Evolutionary conservation across 2,113 vertebrate species (phyloP), one percentile per base, ranked within the genome.

Genomic region (Ploceus nigricollis): DNA sequence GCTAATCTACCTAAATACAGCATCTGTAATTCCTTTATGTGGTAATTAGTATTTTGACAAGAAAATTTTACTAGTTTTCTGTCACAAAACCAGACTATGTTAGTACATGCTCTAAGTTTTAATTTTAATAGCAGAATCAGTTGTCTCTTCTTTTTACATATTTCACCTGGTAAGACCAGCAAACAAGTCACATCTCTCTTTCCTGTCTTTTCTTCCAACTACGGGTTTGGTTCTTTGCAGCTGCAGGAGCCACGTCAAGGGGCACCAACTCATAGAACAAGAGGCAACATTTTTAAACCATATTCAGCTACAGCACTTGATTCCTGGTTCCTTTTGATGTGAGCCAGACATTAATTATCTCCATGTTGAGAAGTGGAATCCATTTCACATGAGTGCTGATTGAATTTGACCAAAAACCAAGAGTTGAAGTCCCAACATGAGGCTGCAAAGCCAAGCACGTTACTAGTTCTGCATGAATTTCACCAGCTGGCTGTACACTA

Each of bases 21-120:
- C 84, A 97, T 97, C 90, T 97, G 85, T 87, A 96, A 95, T 35
- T 94, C 77, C 83, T 97, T 96, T 96, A 93, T 94, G 58, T 96
- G 83, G 72, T 68, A 93, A 93, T 97, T 94, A 80, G 53, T 44
- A 69, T 88, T 96, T 87, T 87, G 84, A 93, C 81, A 94, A 92
- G 93, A 93, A 94, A 53, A 83, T 90, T 94, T 97, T 93, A 93
- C 82, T 91, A 33, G 14, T 94, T 95, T 95, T 97, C 77, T 96
- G 60, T 92, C 87, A 93, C 87, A 95, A 93, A 96, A 91, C 47
- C 69, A 94, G 70, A 76, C 14, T 65, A 21, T 83, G 31, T 37
- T 87, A 51, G 51, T 85, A 80, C 64, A 51, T 35, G 30, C 33
- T 78, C 8, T 94, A 69, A 89, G 82, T 79, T 73, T 81, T 50